phyloP scores from a whole-genome alignment of 2,797 vertebrate species.

The Scomberomorus guttatus region DNA sequence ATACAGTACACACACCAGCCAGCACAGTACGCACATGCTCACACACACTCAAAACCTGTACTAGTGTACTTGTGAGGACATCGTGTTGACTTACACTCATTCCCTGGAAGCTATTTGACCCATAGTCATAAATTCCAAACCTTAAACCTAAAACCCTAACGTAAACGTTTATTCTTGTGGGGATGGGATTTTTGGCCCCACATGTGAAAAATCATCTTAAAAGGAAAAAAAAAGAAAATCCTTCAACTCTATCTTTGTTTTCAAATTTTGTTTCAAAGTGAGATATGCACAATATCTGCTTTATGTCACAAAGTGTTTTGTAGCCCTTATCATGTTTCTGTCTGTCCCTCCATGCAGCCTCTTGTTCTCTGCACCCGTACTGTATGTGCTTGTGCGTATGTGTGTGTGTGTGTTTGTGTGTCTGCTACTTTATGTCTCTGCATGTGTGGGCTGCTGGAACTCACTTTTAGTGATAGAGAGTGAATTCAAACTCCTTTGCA shows the following conservation, averaged over 20 bases:
- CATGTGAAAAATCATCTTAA: neutral
- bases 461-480: constrained; percentile 52
- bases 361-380: neutral
- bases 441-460: constrained; percentile 68
- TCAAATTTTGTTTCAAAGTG: neutral
- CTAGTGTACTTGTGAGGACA: constrained; percentile 1
- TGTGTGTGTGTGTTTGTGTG: constrained; percentile 31
- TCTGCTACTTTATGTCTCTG: constrained; percentile 54
- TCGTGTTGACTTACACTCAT: neutral
- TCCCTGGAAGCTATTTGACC: neutral
- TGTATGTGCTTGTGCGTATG: constrained; percentile 23
- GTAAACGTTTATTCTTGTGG: neutral
- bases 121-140: neutral
- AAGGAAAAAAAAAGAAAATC: neutral
- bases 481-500: constrained; percentile 64
- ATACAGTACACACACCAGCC: constrained; percentile 42
- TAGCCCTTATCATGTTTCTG: constrained; percentile 3
- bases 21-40: constrained; percentile 34
- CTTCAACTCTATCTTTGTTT: neutral
- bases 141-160: neutral
- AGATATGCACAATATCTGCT: constrained; percentile 1
- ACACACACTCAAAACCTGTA: constrained; percentile 5
- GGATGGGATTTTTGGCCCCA: neutral
- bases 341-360: neutral
- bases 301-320: constrained; percentile 2